phyloP scores from a whole-genome alignment of 2,888 invertebrate species.

The Halictus quadricinctus region DNA sequence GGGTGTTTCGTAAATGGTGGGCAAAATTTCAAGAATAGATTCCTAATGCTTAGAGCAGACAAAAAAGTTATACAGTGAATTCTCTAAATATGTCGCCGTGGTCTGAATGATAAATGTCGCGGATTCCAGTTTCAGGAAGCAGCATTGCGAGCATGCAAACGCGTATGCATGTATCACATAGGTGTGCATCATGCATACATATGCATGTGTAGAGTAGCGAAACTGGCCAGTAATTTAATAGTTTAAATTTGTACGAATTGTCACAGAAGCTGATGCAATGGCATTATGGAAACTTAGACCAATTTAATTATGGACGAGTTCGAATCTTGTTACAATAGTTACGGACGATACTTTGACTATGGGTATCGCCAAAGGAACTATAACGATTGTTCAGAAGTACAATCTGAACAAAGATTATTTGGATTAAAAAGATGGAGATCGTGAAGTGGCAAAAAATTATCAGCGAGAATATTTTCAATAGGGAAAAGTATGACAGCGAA shows the following conservation, averaged over 20 bases:
- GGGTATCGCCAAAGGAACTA: too few species aligned
- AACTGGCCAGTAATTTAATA: not conserved
- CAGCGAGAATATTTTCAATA: not conserved
- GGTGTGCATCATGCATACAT: not conserved
- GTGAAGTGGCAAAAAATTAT: not conserved
- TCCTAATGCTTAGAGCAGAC: too few species aligned
- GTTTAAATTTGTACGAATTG: not conserved
- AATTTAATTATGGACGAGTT: not conserved
- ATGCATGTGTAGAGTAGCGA: not conserved
- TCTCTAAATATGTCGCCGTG: too few species aligned
- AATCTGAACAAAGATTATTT: not conserved
- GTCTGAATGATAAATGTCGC: too few species aligned
- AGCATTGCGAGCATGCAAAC: not conserved
- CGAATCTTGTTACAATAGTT: too few species aligned
- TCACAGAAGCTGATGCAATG: not conserved
- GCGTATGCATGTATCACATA: not conserved
- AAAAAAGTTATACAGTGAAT: too few species aligned
- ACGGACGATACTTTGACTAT: not conserved
- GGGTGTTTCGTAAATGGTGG: too few species aligned
- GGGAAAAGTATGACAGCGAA: not conserved
- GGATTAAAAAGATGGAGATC: not conserved
- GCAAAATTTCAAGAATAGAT: too few species aligned
- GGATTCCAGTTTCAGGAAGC: not conserved
- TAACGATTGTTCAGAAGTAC: not conserved
- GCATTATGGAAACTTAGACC: not conserved